phyloP scores from a whole-genome alignment of 2,888 invertebrate species.

The Microctonus hyperodae region DNA sequence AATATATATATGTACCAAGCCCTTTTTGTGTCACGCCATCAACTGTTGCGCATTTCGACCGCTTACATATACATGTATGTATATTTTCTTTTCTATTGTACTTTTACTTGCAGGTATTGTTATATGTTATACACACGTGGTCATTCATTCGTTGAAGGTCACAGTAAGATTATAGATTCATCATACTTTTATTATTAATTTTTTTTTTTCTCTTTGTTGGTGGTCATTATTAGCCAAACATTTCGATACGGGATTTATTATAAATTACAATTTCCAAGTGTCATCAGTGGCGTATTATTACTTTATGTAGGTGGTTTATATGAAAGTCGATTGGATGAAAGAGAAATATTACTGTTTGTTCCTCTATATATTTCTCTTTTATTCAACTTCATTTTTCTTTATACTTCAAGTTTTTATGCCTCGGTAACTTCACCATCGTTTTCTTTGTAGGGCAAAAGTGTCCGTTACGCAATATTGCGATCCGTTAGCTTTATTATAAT shows the following conservation, averaged over 20 bases:
- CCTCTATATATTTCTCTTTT: no score
- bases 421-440: slow-evolving; percentile 52
- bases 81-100: no score
- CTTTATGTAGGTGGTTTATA: no score
- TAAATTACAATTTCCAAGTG: no score
- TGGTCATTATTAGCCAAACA: neutral
- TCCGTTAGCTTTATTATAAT: slow-evolving; percentile 35
- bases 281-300: no score
- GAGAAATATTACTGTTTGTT: no score
- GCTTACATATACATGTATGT: no score
- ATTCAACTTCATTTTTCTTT: slow-evolving; percentile 27
- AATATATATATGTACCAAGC: neutral
- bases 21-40: neutral
- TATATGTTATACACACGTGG: neutral
- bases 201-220: neutral
- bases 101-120: neutral
- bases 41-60: neutral
- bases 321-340: neutral
- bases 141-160: neutral
- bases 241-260: no score
- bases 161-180: neutral
- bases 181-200: neutral
- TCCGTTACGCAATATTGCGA: slow-evolving; percentile 49
- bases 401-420: slow-evolving; percentile 44
- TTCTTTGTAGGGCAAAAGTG: slow-evolving; percentile 49